These are phyloP conservation scores for Tupaia chinensis DNA, from an alignment of 2,113 vertebrate genomes.

Conservation along the genomic window DNA sequence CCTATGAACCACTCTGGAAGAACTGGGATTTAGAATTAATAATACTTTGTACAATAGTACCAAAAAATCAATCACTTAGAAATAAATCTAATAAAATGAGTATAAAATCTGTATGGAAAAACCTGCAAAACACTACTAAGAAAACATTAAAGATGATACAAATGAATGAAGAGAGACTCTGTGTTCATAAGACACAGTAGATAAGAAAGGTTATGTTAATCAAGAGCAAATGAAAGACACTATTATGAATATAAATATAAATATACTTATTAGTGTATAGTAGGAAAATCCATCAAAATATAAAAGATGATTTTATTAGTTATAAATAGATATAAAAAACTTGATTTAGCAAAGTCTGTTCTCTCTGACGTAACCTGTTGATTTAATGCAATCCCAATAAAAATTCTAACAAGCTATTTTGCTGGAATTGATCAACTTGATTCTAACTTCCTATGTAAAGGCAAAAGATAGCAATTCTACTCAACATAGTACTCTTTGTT, in stretches of 20 bases:
- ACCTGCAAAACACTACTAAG: not conserved
- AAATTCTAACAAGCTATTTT: not conserved
- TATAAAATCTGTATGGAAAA: not conserved
- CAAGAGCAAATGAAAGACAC: not conserved
- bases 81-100: not conserved
- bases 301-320: not conserved
- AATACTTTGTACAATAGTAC: not conserved
- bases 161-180: not conserved
- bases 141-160: not conserved
- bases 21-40: not conserved
- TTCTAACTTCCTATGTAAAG: conserved; percentile 7
- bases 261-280: not conserved
- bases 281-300: not conserved
- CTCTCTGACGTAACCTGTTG: not conserved
- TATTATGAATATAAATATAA: not conserved
- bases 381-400: not conserved
- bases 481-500: not conserved
- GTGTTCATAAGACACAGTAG: not conserved
- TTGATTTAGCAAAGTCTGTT: not conserved
- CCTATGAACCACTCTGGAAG: not conserved
- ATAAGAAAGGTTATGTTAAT: not conserved
- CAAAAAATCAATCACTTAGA: not conserved
- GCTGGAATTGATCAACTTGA: not conserved
- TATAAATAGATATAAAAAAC: not conserved
- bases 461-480: not conserved